These are phyloP conservation scores for Syritta pipiens DNA, from an alignment of 2,888 invertebrate species.

Conservation along the genomic window DNA sequence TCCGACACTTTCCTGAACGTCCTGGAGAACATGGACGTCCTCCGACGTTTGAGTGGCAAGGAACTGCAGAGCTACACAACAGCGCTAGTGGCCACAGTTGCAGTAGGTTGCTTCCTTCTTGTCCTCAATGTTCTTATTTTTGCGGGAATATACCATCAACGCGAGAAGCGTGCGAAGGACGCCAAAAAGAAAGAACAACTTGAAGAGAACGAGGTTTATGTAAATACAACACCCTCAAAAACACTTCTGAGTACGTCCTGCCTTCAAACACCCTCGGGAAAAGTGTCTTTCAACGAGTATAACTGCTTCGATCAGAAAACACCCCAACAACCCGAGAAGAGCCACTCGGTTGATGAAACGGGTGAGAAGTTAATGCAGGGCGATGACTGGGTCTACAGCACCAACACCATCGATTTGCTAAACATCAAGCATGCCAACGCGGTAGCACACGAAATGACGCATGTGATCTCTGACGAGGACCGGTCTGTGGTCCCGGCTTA, in stretches of 20 bases:
- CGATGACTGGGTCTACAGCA: slow-evolving; percentile 72
- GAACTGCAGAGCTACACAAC: slow-evolving; percentile 94
- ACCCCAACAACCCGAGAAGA: slow-evolving; percentile 73
- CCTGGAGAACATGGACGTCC: slow-evolving; percentile 83
- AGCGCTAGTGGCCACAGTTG: slow-evolving; percentile 92
- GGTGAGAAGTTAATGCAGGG: slow-evolving; percentile 60
- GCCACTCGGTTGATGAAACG: background rate
- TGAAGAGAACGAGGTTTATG: slow-evolving; percentile 79
- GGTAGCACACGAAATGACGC: background rate
- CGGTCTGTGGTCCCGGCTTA: slow-evolving; percentile 71
- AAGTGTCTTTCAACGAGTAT: slow-evolving; percentile 82
- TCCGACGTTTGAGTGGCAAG: slow-evolving; percentile 86
- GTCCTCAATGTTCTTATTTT: slow-evolving; percentile 91
- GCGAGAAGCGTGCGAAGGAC: slow-evolving; percentile 84
- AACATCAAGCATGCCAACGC: slow-evolving; percentile 73
- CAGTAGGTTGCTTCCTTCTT: slow-evolving; percentile 90
- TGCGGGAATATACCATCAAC: slow-evolving; percentile 92
- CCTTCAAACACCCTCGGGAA: slow-evolving; percentile 13
- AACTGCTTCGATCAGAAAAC: slow-evolving; percentile 84
- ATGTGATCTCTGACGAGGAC: slow-evolving; percentile 74
- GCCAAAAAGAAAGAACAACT: slow-evolving; percentile 89
- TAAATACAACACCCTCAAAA: slow-evolving; percentile 25
- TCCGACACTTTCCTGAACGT: slow-evolving; percentile 41
- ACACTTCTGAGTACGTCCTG: background rate
- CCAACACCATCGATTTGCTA: slow-evolving; percentile 75